These are phyloP conservation scores for Nomia melanderi DNA, from an alignment of 1,140 invertebrate species.

Conservation along the genomic window DNA sequence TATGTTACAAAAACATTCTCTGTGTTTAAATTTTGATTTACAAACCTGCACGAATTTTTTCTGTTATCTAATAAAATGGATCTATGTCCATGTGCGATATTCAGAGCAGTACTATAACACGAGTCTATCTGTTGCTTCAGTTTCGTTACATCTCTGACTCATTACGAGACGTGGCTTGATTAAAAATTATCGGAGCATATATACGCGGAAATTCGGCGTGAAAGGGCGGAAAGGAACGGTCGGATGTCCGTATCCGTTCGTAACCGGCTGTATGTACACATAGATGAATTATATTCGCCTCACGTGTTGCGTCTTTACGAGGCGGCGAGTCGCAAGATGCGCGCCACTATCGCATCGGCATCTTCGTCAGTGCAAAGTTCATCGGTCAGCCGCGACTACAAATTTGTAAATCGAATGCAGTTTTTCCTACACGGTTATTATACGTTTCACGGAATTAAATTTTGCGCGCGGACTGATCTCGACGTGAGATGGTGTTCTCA, in stretches of 20 bases:
- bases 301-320: background rate
- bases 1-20: too few species aligned
- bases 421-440: background rate
- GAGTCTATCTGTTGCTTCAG: background rate
- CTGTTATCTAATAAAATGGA: too few species aligned
- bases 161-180: conserved; percentile 20
- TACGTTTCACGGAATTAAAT: too few species aligned
- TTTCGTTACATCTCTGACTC: background rate
- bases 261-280: background rate
- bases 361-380: conserved; percentile 2
- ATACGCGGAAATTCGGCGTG: conserved; percentile 34
- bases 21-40: too few species aligned
- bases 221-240: conserved; percentile 27
- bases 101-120: too few species aligned
- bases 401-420: background rate
- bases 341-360: background rate
- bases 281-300: conserved; percentile 26
- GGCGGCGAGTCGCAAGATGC: background rate
- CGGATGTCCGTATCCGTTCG: conserved; percentile 43
- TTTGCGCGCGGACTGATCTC: too few species aligned
- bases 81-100: too few species aligned
- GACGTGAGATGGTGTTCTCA: too few species aligned
- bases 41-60: too few species aligned
- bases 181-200: conserved; percentile 20
- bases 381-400: background rate